Percentiles rank a stretch among this genome's conserved stretches.
Evolutionary conservation across 2,797 vertebrate genomes (phyloP).

Genomic region (Pseudomugil gertrudae): DNA sequence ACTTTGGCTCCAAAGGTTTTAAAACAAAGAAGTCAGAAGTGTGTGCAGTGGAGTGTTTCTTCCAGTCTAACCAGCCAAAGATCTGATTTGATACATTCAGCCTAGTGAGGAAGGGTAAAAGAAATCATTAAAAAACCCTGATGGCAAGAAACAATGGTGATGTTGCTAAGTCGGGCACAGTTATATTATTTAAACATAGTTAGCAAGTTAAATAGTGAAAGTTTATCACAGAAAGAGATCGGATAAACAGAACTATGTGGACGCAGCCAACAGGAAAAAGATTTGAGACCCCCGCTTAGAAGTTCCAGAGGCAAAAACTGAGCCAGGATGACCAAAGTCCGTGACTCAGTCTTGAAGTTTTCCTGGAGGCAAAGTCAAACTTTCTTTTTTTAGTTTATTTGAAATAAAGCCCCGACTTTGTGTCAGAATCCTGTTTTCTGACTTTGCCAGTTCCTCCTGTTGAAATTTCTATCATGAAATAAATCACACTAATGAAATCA

Average conservation of each 20-base stretch:
- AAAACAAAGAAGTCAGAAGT: background rate
- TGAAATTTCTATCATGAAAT: constrained; percentile 1
- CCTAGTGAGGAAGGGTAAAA: background rate
- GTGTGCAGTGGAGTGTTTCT: background rate
- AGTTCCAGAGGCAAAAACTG: constrained; percentile 21
- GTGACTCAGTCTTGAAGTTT: constrained; percentile 57
- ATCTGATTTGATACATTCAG: background rate
- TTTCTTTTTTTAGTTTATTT: constrained; percentile 1
- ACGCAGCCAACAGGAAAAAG: constrained; percentile 31
- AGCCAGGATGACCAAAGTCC: constrained; percentile 38
- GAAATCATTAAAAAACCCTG: background rate
- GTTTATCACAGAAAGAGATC: constrained; percentile 30
- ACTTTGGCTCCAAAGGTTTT: constrained; percentile 1
- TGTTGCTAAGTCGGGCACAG: constrained; percentile 4
- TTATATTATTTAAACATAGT: background rate
- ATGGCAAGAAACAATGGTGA: background rate
- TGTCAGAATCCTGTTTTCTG: background rate
- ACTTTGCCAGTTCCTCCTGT: background rate
- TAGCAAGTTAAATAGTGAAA: constrained; percentile 11
- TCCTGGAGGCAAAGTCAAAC: constrained; percentile 46
- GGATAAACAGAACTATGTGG: constrained; percentile 29
- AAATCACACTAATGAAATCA: constrained; percentile 4
- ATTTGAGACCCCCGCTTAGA: constrained; percentile 55
- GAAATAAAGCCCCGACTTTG: constrained; percentile 7
- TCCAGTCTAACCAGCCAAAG: background rate